Evolutionary conservation across 2,797 vertebrate species (phyloP).

Genomic region (Chaenodraco wilsoni): DNA sequence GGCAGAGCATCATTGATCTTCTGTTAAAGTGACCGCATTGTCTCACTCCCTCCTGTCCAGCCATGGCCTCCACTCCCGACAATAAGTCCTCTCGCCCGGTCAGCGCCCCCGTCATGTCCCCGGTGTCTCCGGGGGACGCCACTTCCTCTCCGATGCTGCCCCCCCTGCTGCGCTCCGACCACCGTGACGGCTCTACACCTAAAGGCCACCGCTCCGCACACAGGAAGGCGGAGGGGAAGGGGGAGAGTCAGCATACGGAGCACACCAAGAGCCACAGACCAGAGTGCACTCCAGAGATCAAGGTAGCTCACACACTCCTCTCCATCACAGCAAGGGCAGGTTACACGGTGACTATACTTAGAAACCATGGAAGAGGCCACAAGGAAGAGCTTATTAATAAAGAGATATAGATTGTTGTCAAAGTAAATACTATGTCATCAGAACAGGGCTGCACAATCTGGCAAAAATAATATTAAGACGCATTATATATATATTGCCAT

Average conservation of each 20-base stretch:
- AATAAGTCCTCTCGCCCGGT: conserved; percentile 91
- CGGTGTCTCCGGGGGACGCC: conserved; percentile 72
- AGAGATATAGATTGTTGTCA: no score
- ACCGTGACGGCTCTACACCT: conserved; percentile 57
- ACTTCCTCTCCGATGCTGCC: conserved; percentile 59
- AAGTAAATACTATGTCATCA: no score
- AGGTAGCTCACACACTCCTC: conserved; percentile 79
- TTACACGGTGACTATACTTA: no score
- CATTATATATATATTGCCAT: no score
- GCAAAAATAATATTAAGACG: no score
- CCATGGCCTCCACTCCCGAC: conserved; percentile 89
- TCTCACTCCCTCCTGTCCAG: conserved; percentile 59
- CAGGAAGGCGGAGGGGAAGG: conserved; percentile 81
- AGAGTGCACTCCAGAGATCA: conserved; percentile 81
- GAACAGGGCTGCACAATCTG: no score
- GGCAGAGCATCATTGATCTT: no score
- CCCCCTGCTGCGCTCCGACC: conserved; percentile 50
- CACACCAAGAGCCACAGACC: conserved; percentile 71
- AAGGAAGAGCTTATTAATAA: no score
- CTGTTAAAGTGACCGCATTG: not conserved
- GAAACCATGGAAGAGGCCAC: no score
- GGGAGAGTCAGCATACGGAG: conserved; percentile 77
- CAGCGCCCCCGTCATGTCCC: conserved; percentile 90
- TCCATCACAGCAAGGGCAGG: not conserved
- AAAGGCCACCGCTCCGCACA: conserved; percentile 59